These are phyloP conservation scores for Agapornis canus DNA, from an alignment of 2,797 vertebrate genomes.

Conservation along the genomic window DNA sequence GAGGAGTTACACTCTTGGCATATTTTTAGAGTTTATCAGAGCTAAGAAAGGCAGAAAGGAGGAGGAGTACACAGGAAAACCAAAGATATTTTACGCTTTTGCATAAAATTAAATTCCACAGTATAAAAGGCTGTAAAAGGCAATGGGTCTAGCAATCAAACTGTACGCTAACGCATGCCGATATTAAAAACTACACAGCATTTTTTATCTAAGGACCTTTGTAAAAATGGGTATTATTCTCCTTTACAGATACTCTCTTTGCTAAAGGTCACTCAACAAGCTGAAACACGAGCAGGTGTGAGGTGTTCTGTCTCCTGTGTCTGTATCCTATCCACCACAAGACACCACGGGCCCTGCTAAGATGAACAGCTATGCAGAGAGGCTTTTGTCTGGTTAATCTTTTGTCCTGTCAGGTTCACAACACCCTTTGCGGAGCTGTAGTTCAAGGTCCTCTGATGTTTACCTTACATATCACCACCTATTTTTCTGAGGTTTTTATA, in stretches of 20 bases:
- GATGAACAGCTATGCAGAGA: slow-evolving; percentile 18
- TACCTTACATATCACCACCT: slow-evolving; percentile 52
- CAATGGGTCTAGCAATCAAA: background rate
- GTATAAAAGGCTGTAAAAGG: background rate
- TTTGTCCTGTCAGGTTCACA: slow-evolving; percentile 55
- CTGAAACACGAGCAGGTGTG: background rate
- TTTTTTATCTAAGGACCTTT: background rate
- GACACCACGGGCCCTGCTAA: background rate
- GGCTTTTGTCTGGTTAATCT: slow-evolving; percentile 58
- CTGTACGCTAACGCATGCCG: background rate
- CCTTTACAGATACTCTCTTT: background rate
- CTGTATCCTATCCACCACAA: background rate
- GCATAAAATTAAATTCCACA: slow-evolving; percentile 5
- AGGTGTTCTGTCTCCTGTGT: background rate
- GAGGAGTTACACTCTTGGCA: background rate
- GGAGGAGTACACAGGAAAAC: slow-evolving; percentile 21
- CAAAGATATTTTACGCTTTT: slow-evolving; percentile 63
- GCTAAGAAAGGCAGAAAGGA: slow-evolving; percentile 21
- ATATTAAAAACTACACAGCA: slow-evolving; percentile 4
- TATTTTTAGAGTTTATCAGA: slow-evolving; percentile 66
- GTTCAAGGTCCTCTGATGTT: slow-evolving; percentile 63
- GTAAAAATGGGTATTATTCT: background rate
- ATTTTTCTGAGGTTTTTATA: slow-evolving; percentile 63
- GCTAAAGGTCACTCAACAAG: slow-evolving; percentile 52
- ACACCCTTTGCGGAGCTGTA: slow-evolving; percentile 29